Evolutionary conservation across 1,140 invertebrate genomes (phyloP), one percentile per base, ranked within the genome.

Genomic region (Zaprionus kolodkinae): DNA sequence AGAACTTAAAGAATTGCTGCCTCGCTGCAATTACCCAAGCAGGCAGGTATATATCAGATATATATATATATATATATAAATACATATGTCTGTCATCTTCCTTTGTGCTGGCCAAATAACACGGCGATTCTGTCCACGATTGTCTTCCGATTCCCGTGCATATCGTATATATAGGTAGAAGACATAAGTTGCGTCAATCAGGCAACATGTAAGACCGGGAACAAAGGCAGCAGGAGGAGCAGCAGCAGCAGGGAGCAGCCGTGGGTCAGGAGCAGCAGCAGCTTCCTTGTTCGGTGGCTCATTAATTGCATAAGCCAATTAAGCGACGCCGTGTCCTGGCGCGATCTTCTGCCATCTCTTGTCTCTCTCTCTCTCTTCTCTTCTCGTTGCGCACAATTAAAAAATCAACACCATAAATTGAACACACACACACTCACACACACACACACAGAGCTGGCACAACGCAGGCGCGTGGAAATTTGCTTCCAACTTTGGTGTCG

Each of bases 321-420:
- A 87, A 83, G 68, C 61, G 56, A 50, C 35, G 48, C 78, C 27
- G 9, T 38, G 54, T 57, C 17, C 36, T 60, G 17, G 17, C 17
- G 27, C 36, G 40, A 33, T 40, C 15, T 40, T 10, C 59, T 21
- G 1, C 21, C 21, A 21, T 21, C 21, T 21, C 21, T 21, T 2
- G 21, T 21, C 21, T 21, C 21, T 40, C 15, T 40, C 7, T 21
- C 21, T 21, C 21, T 40, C 15, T 40, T 10, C 57, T 50, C 10
- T 36, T 13, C 27, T 27, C 13, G 40, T 62, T 52, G 59, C 76
- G 61, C 74, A 76, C 84, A 88, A 89, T 84, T 89, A 76, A 81
- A 78, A 78, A 85, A 82, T 84, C 85, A 84, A 83, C 84, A 80
- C 77, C 84, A 80, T 88, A 68, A 78, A 89, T 85, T 81, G 71